A percentile compares a stretch with the other conserved stretches of the same genome.
Conservation (phyloP, 2,888 invertebrate genomes). For the Calliopum simillimum region DNA sequence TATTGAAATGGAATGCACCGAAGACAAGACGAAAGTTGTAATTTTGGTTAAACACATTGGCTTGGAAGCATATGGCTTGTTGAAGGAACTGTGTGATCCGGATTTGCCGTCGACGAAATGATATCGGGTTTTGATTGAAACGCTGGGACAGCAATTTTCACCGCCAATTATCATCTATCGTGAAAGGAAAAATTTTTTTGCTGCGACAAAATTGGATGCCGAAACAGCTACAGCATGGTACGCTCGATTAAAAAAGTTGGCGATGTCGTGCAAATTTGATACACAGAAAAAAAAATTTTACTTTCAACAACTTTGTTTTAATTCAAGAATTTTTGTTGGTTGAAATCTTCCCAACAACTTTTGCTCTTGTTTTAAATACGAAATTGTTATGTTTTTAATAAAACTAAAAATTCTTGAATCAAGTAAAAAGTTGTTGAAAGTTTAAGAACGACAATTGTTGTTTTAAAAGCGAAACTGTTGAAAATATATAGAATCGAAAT, state of each 20-base stretch:
- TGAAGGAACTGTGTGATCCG: constrained; percentile 40
- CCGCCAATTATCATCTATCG: constrained; percentile 37
- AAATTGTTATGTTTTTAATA: no score
- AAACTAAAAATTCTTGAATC: no score
- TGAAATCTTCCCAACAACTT: no score
- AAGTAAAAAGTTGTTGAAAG: no score
- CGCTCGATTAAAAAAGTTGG: constrained; percentile 24
- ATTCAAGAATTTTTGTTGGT: no score
- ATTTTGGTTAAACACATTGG: no score
- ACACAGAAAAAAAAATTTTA: no score
- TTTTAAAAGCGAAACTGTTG: no score
- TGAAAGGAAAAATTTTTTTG: constrained; percentile 29
- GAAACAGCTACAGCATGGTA: constrained; percentile 8
- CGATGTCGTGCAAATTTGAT: constrained; percentile 26
- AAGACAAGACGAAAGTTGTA: constrained; percentile 2
- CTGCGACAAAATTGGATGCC: constrained; percentile 29
- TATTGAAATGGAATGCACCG: constrained; percentile 13
- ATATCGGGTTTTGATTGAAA: constrained; percentile 29
- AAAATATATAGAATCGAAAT: no score
- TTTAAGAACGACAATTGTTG: no score
- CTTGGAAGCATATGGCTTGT: constrained; percentile 40
- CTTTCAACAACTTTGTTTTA: no score
- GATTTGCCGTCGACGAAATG: constrained; percentile 34
- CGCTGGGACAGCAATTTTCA: constrained; percentile 33
- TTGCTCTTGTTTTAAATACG: no score